These are phyloP conservation scores for Protobothrops mucrosquamatus DNA, from an alignment of 2,113 vertebrate genomes.

Conservation along the genomic window DNA sequence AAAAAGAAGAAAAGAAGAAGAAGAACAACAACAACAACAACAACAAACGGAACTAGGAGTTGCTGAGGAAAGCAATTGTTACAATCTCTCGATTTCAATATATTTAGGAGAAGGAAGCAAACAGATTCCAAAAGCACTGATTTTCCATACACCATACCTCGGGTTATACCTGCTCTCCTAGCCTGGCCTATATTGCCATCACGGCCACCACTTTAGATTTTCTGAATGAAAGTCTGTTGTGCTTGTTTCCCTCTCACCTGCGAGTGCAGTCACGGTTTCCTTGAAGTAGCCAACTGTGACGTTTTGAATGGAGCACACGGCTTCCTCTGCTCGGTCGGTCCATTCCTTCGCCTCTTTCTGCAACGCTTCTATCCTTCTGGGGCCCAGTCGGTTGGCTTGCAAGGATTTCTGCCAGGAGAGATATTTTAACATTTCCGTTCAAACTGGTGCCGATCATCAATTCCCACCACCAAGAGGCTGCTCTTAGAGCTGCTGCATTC, in stretches of 20 bases:
- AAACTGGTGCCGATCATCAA: neutral
- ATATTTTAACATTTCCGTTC: neutral
- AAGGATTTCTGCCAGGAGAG: constrained; percentile 81
- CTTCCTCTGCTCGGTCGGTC: constrained; percentile 78
- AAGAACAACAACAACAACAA: too few relatives aligned
- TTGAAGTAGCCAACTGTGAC: constrained; percentile 93
- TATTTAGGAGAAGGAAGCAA: neutral
- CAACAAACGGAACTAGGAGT: neutral
- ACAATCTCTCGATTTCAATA: neutral
- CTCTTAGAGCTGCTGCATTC: neutral
- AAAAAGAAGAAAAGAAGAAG: fast-evolving
- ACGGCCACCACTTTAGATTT: neutral
- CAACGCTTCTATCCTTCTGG: constrained; percentile 82
- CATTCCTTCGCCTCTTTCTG: constrained; percentile 87
- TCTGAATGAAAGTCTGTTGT: neutral
- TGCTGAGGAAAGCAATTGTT: neutral
- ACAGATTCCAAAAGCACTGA: neutral
- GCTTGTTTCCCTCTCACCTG: constrained; percentile 69
- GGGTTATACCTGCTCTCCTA: neutral
- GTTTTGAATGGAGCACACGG: constrained; percentile 87
- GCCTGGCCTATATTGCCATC: neutral
- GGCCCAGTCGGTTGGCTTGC: constrained; percentile 85
- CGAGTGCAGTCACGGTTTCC: constrained; percentile 83
- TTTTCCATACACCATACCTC: neutral
- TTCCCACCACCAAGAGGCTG: neutral